Conservation (phyloP, 2,888 invertebrate species). For the Boloria euphrosyne region DNA sequence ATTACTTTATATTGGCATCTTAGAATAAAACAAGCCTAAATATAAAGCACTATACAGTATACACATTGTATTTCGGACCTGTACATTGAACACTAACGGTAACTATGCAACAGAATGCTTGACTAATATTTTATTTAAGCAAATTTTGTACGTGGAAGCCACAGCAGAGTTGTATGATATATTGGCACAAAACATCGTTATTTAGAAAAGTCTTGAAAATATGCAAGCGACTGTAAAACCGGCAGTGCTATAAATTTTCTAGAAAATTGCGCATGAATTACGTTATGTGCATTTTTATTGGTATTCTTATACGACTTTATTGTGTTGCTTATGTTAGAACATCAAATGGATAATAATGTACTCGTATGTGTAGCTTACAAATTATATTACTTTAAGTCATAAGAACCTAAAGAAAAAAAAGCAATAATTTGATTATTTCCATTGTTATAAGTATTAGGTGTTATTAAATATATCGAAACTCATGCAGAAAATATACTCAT, state of each 20-base stretch:
- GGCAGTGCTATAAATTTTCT: slow-evolving; percentile 30
- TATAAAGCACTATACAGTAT: too few species aligned
- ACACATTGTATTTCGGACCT: too few species aligned
- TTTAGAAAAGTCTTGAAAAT: slow-evolving; percentile 43
- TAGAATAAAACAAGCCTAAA: slow-evolving; percentile 1
- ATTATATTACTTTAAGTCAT: slow-evolving; percentile 1
- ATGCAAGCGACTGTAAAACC: slow-evolving; percentile 42
- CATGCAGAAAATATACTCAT: neutral
- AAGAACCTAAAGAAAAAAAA: neutral
- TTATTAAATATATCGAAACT: neutral
- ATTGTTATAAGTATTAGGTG: too few species aligned
- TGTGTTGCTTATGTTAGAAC: slow-evolving; percentile 14
- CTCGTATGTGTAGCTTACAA: neutral
- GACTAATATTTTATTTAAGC: slow-evolving; percentile 45
- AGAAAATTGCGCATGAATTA: slow-evolving; percentile 32
- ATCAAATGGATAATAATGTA: slow-evolving; percentile 4
- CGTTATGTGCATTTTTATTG: slow-evolving; percentile 30
- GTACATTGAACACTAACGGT: neutral
- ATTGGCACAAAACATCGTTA: slow-evolving; percentile 43
- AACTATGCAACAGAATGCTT: neutral
- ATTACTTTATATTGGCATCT: neutral
- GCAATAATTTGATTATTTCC: too few species aligned
- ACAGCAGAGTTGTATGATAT: slow-evolving; percentile 44
- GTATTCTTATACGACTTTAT: slow-evolving; percentile 16
- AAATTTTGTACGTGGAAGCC: slow-evolving; percentile 41